Conservation (phyloP, 2,888 invertebrate species). For the Phyllotreta striolata region DNA sequence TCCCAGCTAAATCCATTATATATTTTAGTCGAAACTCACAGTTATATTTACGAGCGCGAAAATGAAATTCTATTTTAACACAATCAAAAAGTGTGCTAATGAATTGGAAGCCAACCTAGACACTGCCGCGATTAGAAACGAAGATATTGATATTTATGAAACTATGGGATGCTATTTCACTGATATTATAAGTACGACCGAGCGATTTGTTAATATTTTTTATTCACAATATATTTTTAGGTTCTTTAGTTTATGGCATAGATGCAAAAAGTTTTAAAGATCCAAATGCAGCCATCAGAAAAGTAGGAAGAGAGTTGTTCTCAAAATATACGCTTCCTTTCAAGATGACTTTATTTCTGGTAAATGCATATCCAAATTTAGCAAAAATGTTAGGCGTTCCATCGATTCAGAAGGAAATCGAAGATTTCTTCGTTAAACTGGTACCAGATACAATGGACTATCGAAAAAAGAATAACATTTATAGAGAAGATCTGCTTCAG, state of each 20-base stretch:
- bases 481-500: constrained; percentile 48
- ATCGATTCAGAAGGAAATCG: constrained; percentile 42
- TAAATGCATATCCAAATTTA: constrained; percentile 40
- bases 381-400: constrained; percentile 35
- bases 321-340: constrained; percentile 35
- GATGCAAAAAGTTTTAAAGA: constrained; percentile 66
- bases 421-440: constrained; percentile 49
- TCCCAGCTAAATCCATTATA: background rate
- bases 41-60: background rate
- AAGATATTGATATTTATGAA: constrained; percentile 9
- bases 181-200: constrained; percentile 1
- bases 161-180: background rate
- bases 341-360: constrained; percentile 33
- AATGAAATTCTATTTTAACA: background rate
- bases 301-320: constrained; percentile 52
- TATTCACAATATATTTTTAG: constrained; percentile 21
- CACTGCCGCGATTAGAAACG: background rate
- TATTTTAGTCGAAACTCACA: constrained; percentile 2
- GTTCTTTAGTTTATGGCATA: constrained; percentile 65
- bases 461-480: constrained; percentile 46
- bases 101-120: background rate
- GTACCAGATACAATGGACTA: constrained; percentile 49
- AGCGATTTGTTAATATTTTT: background rate
- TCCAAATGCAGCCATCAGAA: constrained; percentile 54
- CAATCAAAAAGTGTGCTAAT: background rate